Percentiles rank a stretch among this genome's conserved stretches.
Conservation (phyloP, 2,888 invertebrate genomes). For the Diaperis boleti region DNA sequence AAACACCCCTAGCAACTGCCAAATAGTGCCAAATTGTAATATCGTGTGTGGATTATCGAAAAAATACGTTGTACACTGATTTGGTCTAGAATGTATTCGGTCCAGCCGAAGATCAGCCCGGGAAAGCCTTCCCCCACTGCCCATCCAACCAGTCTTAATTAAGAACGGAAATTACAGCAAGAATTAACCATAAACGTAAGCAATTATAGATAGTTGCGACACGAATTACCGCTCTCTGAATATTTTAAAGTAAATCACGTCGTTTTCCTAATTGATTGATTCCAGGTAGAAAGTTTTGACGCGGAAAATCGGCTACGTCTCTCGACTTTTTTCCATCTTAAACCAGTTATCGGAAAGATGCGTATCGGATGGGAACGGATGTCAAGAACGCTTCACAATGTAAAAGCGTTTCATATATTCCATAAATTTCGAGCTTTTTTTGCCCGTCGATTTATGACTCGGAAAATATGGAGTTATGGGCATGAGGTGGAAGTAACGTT, state of each 20-base stretch:
- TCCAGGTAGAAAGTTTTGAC: slow-evolving; percentile 13
- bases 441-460: slow-evolving; percentile 11
- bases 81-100: no score
- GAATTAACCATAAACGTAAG: slow-evolving; percentile 36
- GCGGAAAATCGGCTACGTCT: slow-evolving; percentile 22
- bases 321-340: slow-evolving; percentile 45
- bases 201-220: slow-evolving; percentile 37
- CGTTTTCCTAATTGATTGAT: slow-evolving; percentile 36
- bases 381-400: slow-evolving; percentile 57
- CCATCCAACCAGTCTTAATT: slow-evolving; percentile 28
- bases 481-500: slow-evolving; percentile 27
- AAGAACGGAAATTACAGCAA: slow-evolving; percentile 30
- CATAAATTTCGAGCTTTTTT: slow-evolving; percentile 40
- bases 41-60: no score
- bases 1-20: no score
- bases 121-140: no score
- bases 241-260: slow-evolving; percentile 42
- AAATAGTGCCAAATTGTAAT: no score
- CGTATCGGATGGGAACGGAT: slow-evolving; percentile 59
- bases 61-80: no score
- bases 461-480: slow-evolving; percentile 20
- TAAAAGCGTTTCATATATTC: slow-evolving; percentile 20
- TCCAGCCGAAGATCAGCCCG: no score
- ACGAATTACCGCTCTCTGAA: slow-evolving; percentile 29
- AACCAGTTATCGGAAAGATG: slow-evolving; percentile 53